Conservation (phyloP, 1,140 invertebrate species). For the Acromyrmex charruanus region DNA sequence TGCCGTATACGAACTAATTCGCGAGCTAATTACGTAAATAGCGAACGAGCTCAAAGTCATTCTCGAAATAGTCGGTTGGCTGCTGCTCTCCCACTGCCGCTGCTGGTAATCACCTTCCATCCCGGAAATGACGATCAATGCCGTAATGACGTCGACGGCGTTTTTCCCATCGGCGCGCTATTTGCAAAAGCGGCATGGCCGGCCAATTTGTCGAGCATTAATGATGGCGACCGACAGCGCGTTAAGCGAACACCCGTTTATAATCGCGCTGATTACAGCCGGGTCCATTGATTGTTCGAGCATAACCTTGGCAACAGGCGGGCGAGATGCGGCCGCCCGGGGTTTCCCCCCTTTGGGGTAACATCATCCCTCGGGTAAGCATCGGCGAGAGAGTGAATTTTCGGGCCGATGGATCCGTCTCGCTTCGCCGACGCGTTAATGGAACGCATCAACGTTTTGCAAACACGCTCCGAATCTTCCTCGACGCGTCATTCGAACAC, state of each 20-base stretch:
- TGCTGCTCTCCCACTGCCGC: background rate
- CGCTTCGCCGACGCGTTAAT: conserved; percentile 66
- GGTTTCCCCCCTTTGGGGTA: background rate
- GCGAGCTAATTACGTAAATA: conserved; percentile 44
- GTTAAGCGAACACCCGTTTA: conserved; percentile 64
- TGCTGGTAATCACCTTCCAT: conserved; percentile 61
- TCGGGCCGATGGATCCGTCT: conserved; percentile 47
- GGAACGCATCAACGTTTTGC: conserved; percentile 64
- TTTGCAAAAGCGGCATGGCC: conserved; percentile 64
- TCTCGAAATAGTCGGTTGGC: conserved; percentile 40
- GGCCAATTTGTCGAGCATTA: conserved; percentile 71
- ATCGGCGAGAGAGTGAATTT: conserved; percentile 52
- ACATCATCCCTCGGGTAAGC: conserved; percentile 1
- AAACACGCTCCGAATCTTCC: conserved; percentile 9
- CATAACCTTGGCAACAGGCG: conserved; percentile 62
- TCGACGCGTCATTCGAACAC: background rate
- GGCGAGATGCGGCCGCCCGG: conserved; percentile 10
- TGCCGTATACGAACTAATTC: background rate
- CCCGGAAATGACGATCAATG: conserved; percentile 67
- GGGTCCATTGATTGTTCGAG: conserved; percentile 69
- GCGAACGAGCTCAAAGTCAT: conserved; percentile 22
- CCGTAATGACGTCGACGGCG: conserved; percentile 35
- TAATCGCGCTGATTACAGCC: conserved; percentile 73
- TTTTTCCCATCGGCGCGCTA: conserved; percentile 17
- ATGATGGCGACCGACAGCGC: conserved; percentile 48